Base-by-base conservation (phyloP, 2,797 vertebrate genomes). In the Cyclopterus lumpus region DNA sequence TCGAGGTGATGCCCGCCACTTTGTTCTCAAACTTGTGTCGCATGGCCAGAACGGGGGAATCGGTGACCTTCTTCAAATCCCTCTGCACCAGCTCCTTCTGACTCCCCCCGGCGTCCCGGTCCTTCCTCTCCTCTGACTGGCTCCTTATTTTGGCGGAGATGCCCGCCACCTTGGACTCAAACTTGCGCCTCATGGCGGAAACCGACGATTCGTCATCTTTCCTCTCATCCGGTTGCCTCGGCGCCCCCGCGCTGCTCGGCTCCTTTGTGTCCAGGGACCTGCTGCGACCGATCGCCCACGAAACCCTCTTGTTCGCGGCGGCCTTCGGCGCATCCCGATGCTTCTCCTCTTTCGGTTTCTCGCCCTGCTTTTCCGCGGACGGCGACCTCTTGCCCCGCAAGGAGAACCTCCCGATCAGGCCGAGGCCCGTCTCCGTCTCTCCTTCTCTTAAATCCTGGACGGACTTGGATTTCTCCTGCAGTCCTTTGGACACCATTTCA, bases 81-180 rank as follows among this genome's bases (percentile, higher is more conserved):
- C 79, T 91, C 26, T 78, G 79, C 5, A 26, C 71, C 20, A 86
- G 48, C 8, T 93, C 88, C 55, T 90, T 89, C 38, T 75, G 83
- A 74, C 80, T 80, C 54, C 84, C 86, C 9, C 66, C 53, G 1
- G 77, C 15, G 3, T 87, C 83, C 62, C 90, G 55, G 1, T 93
- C 93, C n/a, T 93, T 92, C 60, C 94, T 94, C 34, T 97, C 96
- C 0, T 96, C 96, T 0, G 96, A 97, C 44, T 95, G 92, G 57
- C 95, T 96, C 79, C 96, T 95, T 3, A 97, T 83, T 68, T 95
- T 96, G 8, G 95, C 95, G 0, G 97, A 97, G 57, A 99, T 94
- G 26, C 94, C 95, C 5, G 96, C 96, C 86, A 98, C 89, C 2
- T 97, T 98, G 79, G 94, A 95, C 71, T 98, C 97, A 76, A 99